Base-by-base conservation (phyloP, 2,888 invertebrate species). In the Eupeodes latifasciatus region DNA sequence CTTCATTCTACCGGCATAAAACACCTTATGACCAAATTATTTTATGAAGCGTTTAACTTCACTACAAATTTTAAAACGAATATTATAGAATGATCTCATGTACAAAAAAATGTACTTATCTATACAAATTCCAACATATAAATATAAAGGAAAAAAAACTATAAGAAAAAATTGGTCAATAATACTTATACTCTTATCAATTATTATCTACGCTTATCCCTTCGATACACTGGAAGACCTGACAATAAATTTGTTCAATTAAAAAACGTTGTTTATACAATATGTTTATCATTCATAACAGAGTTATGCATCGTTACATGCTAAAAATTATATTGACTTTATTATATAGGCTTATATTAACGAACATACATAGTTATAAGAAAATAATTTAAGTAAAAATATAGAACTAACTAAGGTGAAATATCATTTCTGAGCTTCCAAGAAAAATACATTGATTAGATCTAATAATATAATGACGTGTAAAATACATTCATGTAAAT, bases 211-310 rank as follows among this genome's bases (percentile, higher is more conserved):
- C 44, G 2, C 72, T 66, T 88, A 49, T 78, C 66, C 77, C 69
- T 84, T 85, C 79, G 90, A 90, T 89, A 85, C 86, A 90, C 90
- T 91, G 92, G 92, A 92, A 93, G 92, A 91, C 91, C 92, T 92
- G 93, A 93, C 93, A 93, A 93, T 93, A 93, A 92, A 91, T 91
- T 91, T 81, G 64, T 88, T 85, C 78, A 81, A 79, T 82, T 82
- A 75, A 66, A 27, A 76, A 27, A 71, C 44, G 51, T 77, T 82
- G 71, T 76, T 76, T 61, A 84, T 77, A 77, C 44, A 19, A 85
- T 55, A 80, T 77, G 77, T 14, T 71, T 62, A 61, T 57, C 19
- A 59, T 57, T 64, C 49, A 49, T 59, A 69, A 74, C 19, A 67
- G 27, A 76, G 51, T 62, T 16, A 72, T 82, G 80, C 74, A 40